Percentiles rank a stretch among this genome's conserved stretches.
phyloP scores from a whole-genome alignment of 2,797 vertebrate genomes.

The Acanthurus lineatus region DNA sequence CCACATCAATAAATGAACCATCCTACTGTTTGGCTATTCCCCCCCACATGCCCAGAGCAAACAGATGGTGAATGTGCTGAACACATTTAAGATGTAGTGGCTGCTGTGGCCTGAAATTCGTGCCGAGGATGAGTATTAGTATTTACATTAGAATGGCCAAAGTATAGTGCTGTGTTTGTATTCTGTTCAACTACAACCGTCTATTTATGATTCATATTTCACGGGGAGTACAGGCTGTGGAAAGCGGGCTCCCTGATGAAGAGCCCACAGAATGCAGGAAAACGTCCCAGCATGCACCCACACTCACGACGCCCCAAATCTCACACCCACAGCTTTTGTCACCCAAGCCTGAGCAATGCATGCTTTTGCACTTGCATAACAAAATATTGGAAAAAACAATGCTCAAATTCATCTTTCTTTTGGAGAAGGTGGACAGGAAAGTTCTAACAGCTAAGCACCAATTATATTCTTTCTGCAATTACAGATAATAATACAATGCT shows the following conservation, averaged over 20 bases:
- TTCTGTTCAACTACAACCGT: conserved; percentile 38
- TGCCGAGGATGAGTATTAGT: conserved; percentile 40
- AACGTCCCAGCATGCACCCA: conserved; percentile 80
- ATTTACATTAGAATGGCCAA: conserved; percentile 54
- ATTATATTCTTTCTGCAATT: conserved; percentile 18
- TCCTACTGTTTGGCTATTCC: conserved; percentile 53
- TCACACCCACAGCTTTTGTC: conserved; percentile 78
- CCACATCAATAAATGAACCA: conserved; percentile 60
- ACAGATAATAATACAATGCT: background rate
- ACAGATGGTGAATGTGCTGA: conserved; percentile 69
- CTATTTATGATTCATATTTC: conserved; percentile 72
- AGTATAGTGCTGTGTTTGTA: conserved; percentile 30
- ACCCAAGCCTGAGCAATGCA: conserved; percentile 51
- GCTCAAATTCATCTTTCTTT: conserved; percentile 21
- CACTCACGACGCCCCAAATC: conserved; percentile 75
- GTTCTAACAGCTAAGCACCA: background rate
- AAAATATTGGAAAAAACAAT: conserved; percentile 32
- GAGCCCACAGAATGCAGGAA: conserved; percentile 75
- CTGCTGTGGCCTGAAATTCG: conserved; percentile 47
- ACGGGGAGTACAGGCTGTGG: conserved; percentile 71
- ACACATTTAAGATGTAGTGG: conserved; percentile 59
- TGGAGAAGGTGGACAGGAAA: background rate
- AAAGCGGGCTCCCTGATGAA: conserved; percentile 74
- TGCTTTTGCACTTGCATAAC: conserved; percentile 44
- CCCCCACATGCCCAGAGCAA: conserved; percentile 63